Conservation (phyloP, 1,140 invertebrate genomes). For the Dolichoris vasculosae region DNA sequence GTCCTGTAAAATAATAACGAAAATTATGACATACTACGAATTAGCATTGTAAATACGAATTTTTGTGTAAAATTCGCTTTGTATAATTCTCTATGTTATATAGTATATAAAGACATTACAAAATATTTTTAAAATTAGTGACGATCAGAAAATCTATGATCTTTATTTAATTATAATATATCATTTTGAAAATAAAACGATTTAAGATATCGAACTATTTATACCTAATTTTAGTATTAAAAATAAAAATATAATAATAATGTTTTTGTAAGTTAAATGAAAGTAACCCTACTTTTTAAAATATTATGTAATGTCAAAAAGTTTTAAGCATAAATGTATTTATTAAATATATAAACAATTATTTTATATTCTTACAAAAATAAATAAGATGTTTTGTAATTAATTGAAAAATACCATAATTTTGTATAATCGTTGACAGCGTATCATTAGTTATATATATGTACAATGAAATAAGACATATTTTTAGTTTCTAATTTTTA, state of each 20-base stretch:
- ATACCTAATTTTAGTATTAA: no score
- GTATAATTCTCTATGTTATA: background rate
- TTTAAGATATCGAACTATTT: no score
- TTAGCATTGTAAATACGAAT: slow-evolving; percentile 40
- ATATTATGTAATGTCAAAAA: slow-evolving; percentile 1
- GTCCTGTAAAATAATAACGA: background rate
- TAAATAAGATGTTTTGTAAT: background rate
- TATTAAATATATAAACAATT: background rate
- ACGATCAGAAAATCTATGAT: background rate
- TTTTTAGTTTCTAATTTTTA: no score
- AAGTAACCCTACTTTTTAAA: background rate
- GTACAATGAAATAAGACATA: background rate
- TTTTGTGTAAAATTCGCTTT: slow-evolving; percentile 23
- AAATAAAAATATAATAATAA: no score
- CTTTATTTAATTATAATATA: no score
- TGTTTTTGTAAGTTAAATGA: no score
- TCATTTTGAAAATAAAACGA: background rate
- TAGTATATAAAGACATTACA: background rate
- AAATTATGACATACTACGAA: slow-evolving; percentile 17
- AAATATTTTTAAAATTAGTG: background rate
- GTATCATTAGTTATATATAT: background rate
- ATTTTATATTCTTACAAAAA: background rate
- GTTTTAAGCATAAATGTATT: background rate
- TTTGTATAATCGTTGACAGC: background rate
- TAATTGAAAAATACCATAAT: background rate